Percentiles rank a stretch among this genome's conserved stretches.
Evolutionary conservation across 2,113 vertebrate species (phyloP).

Genomic region (Anoplopoma fimbria): DNA sequence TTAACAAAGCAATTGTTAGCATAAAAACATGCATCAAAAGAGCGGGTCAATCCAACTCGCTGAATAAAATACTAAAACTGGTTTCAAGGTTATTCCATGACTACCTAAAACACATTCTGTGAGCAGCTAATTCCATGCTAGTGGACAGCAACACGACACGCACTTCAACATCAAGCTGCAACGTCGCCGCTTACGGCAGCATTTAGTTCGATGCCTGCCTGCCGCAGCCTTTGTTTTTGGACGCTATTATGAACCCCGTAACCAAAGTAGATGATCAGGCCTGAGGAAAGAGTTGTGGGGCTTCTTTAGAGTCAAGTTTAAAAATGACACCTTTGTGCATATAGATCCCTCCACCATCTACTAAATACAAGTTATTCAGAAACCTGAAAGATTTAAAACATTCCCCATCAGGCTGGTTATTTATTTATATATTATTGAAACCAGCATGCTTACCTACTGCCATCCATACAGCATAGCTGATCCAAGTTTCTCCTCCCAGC

Average conservation of each 20-base stretch:
- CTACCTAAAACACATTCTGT: constrained; percentile 12
- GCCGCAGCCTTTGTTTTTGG: constrained; percentile 17
- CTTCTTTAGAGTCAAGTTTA: background rate
- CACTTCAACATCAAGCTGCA: constrained; percentile 25
- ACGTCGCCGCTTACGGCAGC: background rate
- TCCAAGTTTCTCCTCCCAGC: constrained; percentile 48
- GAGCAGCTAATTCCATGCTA: background rate
- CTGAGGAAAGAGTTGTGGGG: constrained; percentile 8
- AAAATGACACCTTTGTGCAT: background rate
- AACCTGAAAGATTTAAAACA: background rate
- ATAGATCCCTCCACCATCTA: background rate
- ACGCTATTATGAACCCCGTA: constrained; percentile 54
- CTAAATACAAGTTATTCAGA: background rate
- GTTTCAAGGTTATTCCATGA: constrained; percentile 34
- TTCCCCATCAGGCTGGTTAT: background rate
- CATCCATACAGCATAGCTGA: constrained; percentile 59
- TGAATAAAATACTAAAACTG: background rate
- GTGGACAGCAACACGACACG: background rate
- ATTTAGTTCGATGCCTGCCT: background rate
- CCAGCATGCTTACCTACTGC: constrained; percentile 27
- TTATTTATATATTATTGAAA: no score
- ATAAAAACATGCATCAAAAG: background rate
- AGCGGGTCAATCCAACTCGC: background rate
- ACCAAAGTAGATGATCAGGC: constrained; percentile 53
- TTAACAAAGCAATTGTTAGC: background rate